These are phyloP conservation scores for Calonectris borealis DNA, from an alignment of 2,113 vertebrate species.

Conservation along the genomic window DNA sequence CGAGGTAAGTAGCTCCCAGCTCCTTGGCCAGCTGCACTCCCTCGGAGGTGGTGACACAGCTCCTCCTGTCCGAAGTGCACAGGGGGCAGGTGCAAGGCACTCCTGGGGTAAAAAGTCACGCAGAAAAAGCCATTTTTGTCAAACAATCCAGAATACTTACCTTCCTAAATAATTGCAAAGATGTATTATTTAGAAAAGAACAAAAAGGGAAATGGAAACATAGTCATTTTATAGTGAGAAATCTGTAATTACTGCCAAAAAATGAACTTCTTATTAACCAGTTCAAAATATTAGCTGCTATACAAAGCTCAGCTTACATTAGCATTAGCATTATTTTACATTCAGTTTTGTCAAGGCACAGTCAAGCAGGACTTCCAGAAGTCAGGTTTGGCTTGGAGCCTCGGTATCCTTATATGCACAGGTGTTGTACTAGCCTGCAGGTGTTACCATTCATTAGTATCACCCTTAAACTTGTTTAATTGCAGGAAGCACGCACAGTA, in stretches of 20 bases:
- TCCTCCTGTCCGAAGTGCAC: slow-evolving; percentile 91
- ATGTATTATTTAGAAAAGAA: neutral
- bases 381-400: neutral
- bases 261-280: neutral
- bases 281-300: neutral
- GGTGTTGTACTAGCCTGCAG: neutral
- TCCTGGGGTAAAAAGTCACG: neutral
- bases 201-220: neutral
- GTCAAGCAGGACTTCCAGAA: neutral
- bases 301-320: neutral
- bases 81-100: slow-evolving; percentile 92
- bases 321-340: neutral
- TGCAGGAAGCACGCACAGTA: neutral
- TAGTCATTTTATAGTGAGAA: neutral
- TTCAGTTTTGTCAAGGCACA: neutral
- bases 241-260: neutral
- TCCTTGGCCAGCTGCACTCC: slow-evolving; percentile 93
- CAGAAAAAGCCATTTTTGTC: neutral
- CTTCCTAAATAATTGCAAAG: neutral
- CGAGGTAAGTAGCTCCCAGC: slow-evolving; percentile 91
- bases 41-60: slow-evolving; percentile 88
- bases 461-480: neutral
- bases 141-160: neutral
- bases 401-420: accelerated
- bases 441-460: neutral